Conservation (phyloP, 2,888 invertebrate genomes). For the Drosophila buzzatii region DNA sequence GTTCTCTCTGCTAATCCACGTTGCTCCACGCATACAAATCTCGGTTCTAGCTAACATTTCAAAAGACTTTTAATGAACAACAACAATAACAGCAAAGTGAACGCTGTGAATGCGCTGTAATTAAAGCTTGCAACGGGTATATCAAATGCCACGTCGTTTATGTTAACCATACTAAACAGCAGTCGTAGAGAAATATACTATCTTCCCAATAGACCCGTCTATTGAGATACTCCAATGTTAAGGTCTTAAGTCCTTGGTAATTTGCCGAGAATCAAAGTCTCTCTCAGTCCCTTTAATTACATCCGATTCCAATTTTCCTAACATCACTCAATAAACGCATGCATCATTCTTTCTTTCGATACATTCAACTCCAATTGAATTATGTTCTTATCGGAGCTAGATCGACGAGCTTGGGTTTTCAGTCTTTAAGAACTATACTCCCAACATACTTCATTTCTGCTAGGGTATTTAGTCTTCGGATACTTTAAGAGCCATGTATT, state of each 20-base stretch:
- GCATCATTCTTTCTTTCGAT: no score
- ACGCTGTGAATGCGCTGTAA: constrained; percentile 23
- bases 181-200: background rate
- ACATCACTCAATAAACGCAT: no score
- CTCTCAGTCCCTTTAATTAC: background rate
- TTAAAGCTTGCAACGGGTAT: constrained; percentile 7
- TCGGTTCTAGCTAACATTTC: constrained; percentile 15
- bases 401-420: background rate
- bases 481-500: background rate
- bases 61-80: constrained; percentile 59
- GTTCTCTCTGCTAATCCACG: background rate
- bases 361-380: no score
- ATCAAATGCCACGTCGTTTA: background rate
- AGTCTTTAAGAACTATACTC: background rate
- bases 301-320: background rate
- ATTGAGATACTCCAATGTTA: no score
- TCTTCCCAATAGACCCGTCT: no score
- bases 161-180: background rate
- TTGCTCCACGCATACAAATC: constrained; percentile 4
- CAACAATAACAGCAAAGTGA: constrained; percentile 4
- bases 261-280: no score
- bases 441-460: background rate
- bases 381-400: background rate
- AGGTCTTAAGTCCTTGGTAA: no score
- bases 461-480: constrained; percentile 12